A percentile compares a stretch with the other conserved stretches of the same genome.
Conservation (phyloP, 1,140 invertebrate species). For the Heterodera carotae region DNA sequence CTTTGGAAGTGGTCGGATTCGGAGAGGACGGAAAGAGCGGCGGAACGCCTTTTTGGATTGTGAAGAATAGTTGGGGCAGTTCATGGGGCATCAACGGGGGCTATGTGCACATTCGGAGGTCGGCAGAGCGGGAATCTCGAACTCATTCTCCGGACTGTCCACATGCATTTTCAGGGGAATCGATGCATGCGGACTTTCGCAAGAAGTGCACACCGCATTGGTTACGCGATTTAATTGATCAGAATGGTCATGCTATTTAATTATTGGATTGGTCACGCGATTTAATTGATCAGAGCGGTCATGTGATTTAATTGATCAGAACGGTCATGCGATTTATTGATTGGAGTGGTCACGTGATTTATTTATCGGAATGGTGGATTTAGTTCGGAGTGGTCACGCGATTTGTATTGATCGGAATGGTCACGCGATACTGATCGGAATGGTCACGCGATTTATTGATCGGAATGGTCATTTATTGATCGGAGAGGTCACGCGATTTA, state of each 20-base stretch:
- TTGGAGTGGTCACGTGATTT: too few relatives aligned
- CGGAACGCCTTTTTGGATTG: slow-evolving; percentile 42
- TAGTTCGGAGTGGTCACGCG: background rate
- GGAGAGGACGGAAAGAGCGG: slow-evolving; percentile 26
- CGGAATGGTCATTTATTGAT: too few relatives aligned
- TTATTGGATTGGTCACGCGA: too few relatives aligned
- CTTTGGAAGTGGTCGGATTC: slow-evolving; percentile 46
- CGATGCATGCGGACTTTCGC: slow-evolving; percentile 44
- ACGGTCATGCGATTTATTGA: too few relatives aligned
- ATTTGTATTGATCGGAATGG: too few relatives aligned
- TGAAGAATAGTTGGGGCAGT: slow-evolving; percentile 48
- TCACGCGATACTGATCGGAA: background rate
- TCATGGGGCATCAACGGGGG: slow-evolving; percentile 37
- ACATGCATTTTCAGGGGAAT: slow-evolving; percentile 28
- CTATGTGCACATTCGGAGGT: slow-evolving; percentile 40
- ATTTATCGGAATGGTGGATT: background rate
- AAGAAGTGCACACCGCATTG: slow-evolving; percentile 20
- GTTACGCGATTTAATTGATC: slow-evolving; percentile 14
- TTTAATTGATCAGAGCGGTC: background rate
- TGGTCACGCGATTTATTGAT: too few relatives aligned
- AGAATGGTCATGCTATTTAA: background rate
- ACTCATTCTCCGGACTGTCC: too few relatives aligned
- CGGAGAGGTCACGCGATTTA: slow-evolving; percentile 14
- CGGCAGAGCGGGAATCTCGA: background rate
- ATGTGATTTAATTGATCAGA: slow-evolving; percentile 1